A percentile compares a stretch with the other conserved stretches of the same genome.
Conservation (phyloP, 1,140 invertebrate species). For the Meloidogyne exigua region DNA sequence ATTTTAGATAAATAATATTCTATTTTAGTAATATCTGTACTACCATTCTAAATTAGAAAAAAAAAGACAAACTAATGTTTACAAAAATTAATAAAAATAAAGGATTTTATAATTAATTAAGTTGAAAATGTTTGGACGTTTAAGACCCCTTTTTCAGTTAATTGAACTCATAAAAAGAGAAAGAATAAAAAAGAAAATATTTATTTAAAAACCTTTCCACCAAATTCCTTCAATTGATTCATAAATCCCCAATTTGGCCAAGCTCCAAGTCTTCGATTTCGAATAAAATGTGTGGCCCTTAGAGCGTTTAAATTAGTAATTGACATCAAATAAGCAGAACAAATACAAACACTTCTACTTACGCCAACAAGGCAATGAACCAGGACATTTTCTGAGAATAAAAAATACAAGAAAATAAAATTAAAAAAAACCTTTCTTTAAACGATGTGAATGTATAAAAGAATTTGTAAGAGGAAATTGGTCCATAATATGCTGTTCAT, state of each 20-base stretch:
- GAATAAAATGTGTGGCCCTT: slow-evolving; percentile 12
- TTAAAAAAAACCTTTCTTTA: slow-evolving; percentile 18
- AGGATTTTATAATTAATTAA: too few relatives aligned
- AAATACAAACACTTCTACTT: slow-evolving; percentile 34
- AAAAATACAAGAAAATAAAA: too few relatives aligned
- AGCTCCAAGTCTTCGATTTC: neutral
- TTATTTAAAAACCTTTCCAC: neutral
- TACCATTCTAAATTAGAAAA: too few relatives aligned
- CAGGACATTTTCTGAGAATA: slow-evolving; percentile 33
- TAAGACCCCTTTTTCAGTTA: too few relatives aligned
- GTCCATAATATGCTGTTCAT: slow-evolving; percentile 14
- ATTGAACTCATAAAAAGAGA: too few relatives aligned
- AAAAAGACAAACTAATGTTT: too few relatives aligned
- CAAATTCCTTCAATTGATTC: slow-evolving; percentile 33
- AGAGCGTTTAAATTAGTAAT: slow-evolving; percentile 33
- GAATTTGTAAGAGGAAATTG: slow-evolving; percentile 28
- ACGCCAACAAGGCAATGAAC: slow-evolving; percentile 35
- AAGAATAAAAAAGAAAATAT: too few relatives aligned
- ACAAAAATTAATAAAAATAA: too few relatives aligned
- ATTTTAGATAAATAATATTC: too few relatives aligned
- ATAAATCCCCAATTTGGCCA: slow-evolving; percentile 32
- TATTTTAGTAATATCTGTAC: too few relatives aligned
- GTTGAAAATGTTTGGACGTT: too few relatives aligned
- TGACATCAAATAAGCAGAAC: slow-evolving; percentile 37
- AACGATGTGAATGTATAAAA: slow-evolving; percentile 25